Evolutionary conservation across 2,113 vertebrate genomes (phyloP).

Genomic region (Piprites chloris): DNA sequence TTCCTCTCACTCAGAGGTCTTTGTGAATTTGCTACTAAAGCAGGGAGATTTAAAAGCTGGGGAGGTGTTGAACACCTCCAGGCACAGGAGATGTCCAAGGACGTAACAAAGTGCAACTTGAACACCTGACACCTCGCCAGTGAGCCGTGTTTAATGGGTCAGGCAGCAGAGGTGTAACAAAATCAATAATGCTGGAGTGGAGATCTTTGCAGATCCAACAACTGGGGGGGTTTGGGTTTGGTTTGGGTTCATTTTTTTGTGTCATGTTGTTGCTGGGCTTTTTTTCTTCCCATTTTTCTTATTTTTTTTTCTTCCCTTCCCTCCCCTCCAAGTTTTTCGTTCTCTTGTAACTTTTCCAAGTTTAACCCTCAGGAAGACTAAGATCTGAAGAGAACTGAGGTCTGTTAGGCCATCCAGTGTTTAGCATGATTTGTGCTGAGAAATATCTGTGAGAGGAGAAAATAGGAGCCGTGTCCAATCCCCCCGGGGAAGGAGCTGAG

Average conservation of each 20-base stretch:
- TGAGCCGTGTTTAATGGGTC: constrained; percentile 67
- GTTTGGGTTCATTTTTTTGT: background rate
- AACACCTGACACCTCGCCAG: constrained; percentile 23
- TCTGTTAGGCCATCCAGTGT: background rate
- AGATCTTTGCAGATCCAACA: background rate
- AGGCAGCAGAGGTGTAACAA: constrained; percentile 1
- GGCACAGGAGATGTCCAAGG: background rate
- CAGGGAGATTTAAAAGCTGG: background rate
- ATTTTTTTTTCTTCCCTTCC: accelerated
- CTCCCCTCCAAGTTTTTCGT: background rate
- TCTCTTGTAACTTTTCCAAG: background rate
- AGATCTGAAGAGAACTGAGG: background rate
- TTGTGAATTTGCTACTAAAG: background rate
- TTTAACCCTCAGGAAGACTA: background rate
- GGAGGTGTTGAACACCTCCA: background rate
- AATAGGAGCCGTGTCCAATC: background rate
- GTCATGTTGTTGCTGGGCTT: background rate
- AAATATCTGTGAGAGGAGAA: background rate
- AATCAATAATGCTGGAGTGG: constrained; percentile 57
- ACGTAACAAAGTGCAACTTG: background rate
- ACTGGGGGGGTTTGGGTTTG: accelerated
- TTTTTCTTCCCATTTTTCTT: accelerated
- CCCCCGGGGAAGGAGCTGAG: background rate
- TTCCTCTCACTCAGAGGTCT: background rate
- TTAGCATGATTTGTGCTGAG: background rate